Percentiles rank a stretch among this genome's conserved stretches.
Evolutionary conservation across 1,140 invertebrate species (phyloP).

Genomic region (Drosophila mayri): DNA sequence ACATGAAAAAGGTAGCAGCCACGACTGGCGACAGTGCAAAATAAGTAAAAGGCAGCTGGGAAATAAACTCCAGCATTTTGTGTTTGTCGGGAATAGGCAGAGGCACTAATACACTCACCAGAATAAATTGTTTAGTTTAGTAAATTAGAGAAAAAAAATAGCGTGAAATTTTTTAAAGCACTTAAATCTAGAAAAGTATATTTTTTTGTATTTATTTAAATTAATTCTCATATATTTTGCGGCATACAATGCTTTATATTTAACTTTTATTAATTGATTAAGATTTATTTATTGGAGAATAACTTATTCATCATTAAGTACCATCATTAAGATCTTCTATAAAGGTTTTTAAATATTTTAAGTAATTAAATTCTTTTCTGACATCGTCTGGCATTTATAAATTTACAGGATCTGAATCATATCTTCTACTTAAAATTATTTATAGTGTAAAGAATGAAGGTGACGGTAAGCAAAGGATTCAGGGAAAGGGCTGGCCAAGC

Average conservation of each 20-base stretch:
- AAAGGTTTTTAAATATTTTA: no score
- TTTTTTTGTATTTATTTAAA: not conserved
- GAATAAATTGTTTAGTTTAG: not conserved
- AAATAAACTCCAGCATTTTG: conserved; percentile 77
- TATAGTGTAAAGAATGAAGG: conserved; percentile 17
- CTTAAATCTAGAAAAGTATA: no score
- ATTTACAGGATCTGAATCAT: not conserved
- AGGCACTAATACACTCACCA: not conserved
- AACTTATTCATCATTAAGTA: no score
- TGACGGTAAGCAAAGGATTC: not conserved
- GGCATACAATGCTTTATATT: no score
- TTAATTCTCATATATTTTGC: not conserved
- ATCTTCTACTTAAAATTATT: not conserved
- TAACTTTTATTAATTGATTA: no score
- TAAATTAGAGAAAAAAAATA: not conserved
- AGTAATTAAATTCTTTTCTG: no score
- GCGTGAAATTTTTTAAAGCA: not conserved
- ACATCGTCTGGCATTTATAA: not conserved
- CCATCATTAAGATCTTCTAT: no score
- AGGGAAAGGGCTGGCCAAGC: conserved; percentile 39
- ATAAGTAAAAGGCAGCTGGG: conserved; percentile 71
- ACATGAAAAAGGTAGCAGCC: conserved; percentile 73
- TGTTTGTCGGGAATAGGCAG: conserved; percentile 57
- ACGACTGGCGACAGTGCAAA: conserved; percentile 62
- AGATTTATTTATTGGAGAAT: no score